Evolutionary conservation across 2,113 vertebrate species (phyloP).

Genomic region (Zosterops lateralis): DNA sequence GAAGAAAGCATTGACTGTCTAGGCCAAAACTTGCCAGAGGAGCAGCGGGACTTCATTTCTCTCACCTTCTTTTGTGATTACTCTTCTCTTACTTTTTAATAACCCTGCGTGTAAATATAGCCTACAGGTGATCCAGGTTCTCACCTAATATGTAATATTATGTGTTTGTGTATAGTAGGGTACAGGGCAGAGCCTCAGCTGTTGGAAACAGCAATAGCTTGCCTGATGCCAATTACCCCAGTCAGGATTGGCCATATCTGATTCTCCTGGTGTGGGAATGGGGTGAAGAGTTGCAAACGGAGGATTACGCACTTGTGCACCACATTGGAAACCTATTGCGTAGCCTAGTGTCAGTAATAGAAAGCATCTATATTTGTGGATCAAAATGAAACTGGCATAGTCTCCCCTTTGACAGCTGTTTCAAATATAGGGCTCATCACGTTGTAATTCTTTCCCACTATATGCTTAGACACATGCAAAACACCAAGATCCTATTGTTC

Average conservation of each 20-base stretch:
- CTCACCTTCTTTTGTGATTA: conserved; percentile 20
- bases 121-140: conserved; percentile 19
- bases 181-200: neutral
- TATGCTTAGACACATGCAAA: conserved; percentile 42
- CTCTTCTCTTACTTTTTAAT: neutral
- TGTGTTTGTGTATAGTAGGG: neutral
- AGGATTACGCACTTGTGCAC: conserved; percentile 11
- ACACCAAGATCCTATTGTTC: conserved; percentile 45
- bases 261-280: conserved; percentile 20
- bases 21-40: conserved; percentile 62
- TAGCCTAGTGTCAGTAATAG: conserved; percentile 55
- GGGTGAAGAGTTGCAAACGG: conserved; percentile 40
- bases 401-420: conserved; percentile 46
- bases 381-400: conserved; percentile 56
- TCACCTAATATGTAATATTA: neutral
- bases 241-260: neutral
- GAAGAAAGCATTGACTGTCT: conserved; percentile 79
- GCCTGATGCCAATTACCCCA: neutral
- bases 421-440: conserved; percentile 56
- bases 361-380: conserved; percentile 42
- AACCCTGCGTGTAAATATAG: neutral
- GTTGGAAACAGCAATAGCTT: neutral
- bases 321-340: conserved; percentile 45
- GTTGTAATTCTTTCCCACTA: conserved; percentile 54
- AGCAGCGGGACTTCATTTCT: neutral